Percentiles rank a stretch among this genome's conserved stretches.
Conservation (phyloP, 2,113 vertebrate species). For the Thamnophis sirtalis region DNA sequence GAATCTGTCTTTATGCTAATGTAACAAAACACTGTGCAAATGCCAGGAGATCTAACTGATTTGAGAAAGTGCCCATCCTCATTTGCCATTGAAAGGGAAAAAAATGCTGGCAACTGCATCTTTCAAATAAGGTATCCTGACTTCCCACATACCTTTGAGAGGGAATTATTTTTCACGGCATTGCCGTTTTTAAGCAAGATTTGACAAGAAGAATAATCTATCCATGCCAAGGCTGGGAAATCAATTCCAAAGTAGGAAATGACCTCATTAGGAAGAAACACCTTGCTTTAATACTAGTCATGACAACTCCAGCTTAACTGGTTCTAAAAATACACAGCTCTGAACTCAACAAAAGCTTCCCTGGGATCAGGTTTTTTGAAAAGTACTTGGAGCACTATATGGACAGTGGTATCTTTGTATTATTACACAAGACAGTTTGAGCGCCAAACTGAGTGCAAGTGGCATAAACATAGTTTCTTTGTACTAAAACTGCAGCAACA, state of each 20-base stretch:
- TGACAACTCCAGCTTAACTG: conserved; percentile 7
- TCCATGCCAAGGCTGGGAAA: background rate
- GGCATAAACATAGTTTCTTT: background rate
- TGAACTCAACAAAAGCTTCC: conserved; percentile 6
- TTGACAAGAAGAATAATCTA: background rate
- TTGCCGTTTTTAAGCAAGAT: background rate
- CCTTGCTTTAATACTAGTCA: conserved; percentile 6
- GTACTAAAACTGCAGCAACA: background rate
- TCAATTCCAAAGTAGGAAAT: conserved; percentile 15
- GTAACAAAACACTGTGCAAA: background rate
- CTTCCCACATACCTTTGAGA: background rate
- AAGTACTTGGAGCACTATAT: background rate
- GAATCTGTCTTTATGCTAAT: background rate
- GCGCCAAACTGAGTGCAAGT: background rate
- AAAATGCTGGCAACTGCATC: background rate
- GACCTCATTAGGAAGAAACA: conserved; percentile 6
- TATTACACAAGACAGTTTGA: background rate
- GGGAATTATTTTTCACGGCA: background rate
- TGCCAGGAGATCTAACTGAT: background rate
- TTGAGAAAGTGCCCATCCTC: conserved; percentile 3
- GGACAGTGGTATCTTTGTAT: background rate
- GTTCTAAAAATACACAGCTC: conserved; percentile 20
- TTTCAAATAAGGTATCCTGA: background rate
- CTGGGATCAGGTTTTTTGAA: background rate
- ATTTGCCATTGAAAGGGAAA: background rate